phyloP scores from a whole-genome alignment of 2,113 vertebrate species.

The Coreoperca whiteheadi region DNA sequence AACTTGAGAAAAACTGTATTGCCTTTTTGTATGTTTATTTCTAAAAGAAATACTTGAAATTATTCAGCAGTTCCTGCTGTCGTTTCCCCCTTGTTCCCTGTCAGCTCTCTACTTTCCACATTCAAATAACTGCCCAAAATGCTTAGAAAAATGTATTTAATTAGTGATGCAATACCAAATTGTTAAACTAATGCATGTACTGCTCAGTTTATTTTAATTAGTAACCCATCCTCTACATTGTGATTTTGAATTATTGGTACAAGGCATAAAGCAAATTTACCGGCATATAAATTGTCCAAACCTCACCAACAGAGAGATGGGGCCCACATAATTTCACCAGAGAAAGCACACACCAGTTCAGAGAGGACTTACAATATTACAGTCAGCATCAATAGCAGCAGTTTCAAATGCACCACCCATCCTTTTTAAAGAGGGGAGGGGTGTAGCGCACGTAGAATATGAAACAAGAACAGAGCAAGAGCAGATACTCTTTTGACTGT shows the following conservation, averaged over 20 bases:
- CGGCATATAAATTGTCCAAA: neutral
- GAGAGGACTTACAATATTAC: neutral
- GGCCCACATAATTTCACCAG: neutral
- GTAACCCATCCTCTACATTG: neutral
- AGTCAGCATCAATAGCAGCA: neutral
- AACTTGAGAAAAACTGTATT: neutral
- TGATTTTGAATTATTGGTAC: neutral
- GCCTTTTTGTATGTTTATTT: neutral
- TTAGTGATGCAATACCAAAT: neutral
- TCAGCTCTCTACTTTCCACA: neutral
- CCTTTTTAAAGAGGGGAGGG: neutral
- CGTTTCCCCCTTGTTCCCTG: neutral
- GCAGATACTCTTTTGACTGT: neutral
- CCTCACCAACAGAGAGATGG: neutral
- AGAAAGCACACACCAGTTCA: neutral
- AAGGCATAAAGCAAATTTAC: neutral
- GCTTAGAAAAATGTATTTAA: neutral
- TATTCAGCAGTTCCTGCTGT: neutral
- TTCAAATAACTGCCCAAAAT: neutral
- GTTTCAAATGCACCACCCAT: constrained; percentile 8
- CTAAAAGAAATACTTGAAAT: neutral
- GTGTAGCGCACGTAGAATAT: neutral
- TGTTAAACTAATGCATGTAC: neutral
- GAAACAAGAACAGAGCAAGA: constrained; percentile 18
- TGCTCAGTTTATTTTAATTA: neutral